Evolutionary conservation across 2,888 invertebrate species (phyloP), one percentile per base, ranked within the genome.

Genomic region (Steinernema scapterisci): DNA sequence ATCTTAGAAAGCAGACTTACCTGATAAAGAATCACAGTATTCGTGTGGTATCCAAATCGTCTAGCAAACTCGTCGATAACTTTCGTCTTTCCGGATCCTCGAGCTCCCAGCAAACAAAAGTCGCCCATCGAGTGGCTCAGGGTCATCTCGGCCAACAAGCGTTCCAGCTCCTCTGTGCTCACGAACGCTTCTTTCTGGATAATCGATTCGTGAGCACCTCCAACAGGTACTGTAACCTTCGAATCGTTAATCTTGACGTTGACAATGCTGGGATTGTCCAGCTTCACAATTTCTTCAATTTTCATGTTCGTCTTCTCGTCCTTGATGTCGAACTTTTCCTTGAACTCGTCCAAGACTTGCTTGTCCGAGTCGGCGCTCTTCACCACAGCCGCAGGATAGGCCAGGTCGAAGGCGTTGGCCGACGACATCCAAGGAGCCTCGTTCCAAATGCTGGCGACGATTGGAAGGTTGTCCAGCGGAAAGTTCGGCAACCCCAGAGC

Each of bases 41-140:
- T 79, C 89, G 95, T 95, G 76, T 93, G 90, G 86, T 94, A 94
- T 31, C 92, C 92, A 11, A 95, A 89, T 80, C 92, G 87, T 75
- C 92, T 90, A 0, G 95, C 92, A 76, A 97, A 90, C 88, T 93
- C 92, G 71, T 91, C 90, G 0, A 94, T 91, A 0, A 95, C 89
- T 0, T 92, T 91, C 76, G 93, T 93, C 89, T 97, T 97, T 0
- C 97, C 97, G 86, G 95, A 94, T 48, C 97, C 97, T 89, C 89
- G 82, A 76, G 93, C 92, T 70, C 96, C 94, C 82, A 97, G 91
- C 43, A 97, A 88, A 88, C 95, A 95, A 83, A 95, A 92, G 89
- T 97, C 96, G 0, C 92, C 91, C 1, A 92, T 92, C 76, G 92
- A 90, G 87, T 93, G 93, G 75, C 93, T 93, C 87, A 93, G 91